Evolutionary conservation across 2,113 vertebrate species (phyloP).

Genomic region (Brachyhypopomus gauderio): DNA sequence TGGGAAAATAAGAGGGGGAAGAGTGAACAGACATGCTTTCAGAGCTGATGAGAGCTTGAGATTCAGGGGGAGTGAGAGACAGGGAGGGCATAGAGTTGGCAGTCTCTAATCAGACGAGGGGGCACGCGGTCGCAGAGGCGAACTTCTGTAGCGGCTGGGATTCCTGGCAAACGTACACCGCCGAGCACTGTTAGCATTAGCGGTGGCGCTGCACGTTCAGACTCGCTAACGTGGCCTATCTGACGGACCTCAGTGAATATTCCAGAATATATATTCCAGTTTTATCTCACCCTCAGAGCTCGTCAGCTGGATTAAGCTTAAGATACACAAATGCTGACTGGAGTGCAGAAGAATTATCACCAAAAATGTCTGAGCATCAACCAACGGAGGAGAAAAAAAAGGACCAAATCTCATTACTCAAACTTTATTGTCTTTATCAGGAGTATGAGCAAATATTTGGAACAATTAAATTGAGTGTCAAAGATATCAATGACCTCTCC

Average conservation of each 20-base stretch:
- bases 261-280: no score
- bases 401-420: not conserved
- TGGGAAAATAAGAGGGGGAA: not conserved
- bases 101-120: constrained; percentile 46
- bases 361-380: constrained; percentile 1
- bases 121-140: not conserved
- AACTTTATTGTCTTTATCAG: not conserved
- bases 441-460: constrained; percentile 2
- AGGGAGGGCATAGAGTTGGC: not conserved
- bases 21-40: constrained; percentile 26
- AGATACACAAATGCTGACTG: constrained; percentile 1
- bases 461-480: not conserved
- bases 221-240: no score
- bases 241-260: constrained; percentile 10
- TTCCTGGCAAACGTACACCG: constrained; percentile 19
- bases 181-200: constrained; percentile 15
- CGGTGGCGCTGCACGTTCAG: no score
- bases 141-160: constrained; percentile 14
- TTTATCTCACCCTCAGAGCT: no score
- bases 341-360: constrained; percentile 18
- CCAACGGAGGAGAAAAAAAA: not conserved
- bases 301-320: not conserved
- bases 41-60: constrained; percentile 31
- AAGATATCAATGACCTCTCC: not conserved
- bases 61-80: constrained; percentile 9